Evolutionary conservation across 2,888 invertebrate species (phyloP).

Genomic region (Colostygia pectinataria): DNA sequence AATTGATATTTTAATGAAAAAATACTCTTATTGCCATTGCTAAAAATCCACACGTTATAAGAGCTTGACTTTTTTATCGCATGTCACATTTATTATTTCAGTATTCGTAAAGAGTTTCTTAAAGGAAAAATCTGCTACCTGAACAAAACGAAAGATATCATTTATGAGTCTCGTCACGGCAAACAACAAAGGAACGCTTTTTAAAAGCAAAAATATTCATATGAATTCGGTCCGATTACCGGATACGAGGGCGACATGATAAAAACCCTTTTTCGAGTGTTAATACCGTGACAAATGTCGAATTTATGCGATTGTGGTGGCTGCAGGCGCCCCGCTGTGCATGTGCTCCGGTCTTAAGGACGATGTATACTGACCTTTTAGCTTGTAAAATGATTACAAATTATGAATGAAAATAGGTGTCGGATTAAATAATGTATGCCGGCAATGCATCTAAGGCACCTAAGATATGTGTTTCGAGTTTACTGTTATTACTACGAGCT

Average conservation of each 20-base stretch:
- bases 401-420: conserved; percentile 35
- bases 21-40: not conserved
- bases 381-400: conserved; percentile 41
- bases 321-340: conserved; percentile 66
- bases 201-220: conserved; percentile 59
- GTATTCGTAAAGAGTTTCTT: conserved; percentile 10
- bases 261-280: conserved; percentile 80
- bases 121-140: conserved; percentile 29
- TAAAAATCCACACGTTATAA: not conserved
- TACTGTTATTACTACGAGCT: conserved; percentile 3
- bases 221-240: conserved; percentile 65
- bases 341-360: conserved; percentile 47
- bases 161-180: conserved; percentile 44
- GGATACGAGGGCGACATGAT: conserved; percentile 78
- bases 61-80: not conserved
- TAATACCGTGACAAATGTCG: conserved; percentile 82
- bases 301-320: conserved; percentile 77
- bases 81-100: conserved; percentile 8
- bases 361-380: conserved; percentile 42
- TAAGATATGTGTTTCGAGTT: conserved; percentile 10
- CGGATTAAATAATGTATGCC: conserved; percentile 22
- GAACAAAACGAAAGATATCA: conserved; percentile 29
- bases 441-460: conserved; percentile 9
- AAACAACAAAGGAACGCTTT: conserved; percentile 58
- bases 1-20: conserved; percentile 26